Evolutionary conservation across 2,888 invertebrate species (phyloP).

Genomic region (Athetis lepigone): DNA sequence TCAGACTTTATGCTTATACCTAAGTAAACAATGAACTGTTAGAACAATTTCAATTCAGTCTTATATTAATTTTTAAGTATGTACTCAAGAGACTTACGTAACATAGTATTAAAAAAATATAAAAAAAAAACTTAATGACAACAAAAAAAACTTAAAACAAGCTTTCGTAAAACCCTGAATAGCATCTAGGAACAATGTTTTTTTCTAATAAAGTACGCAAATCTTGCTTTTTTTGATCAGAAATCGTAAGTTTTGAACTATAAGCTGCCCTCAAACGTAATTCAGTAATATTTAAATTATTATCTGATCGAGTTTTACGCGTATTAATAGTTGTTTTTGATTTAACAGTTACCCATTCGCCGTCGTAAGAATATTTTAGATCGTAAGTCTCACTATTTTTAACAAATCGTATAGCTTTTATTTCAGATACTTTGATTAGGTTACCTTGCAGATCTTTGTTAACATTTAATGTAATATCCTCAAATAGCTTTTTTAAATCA

Average conservation of each 20-base stretch:
- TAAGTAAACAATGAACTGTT: slow-evolving; percentile 11
- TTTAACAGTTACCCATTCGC: slow-evolving; percentile 7
- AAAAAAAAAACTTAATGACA: slow-evolving; percentile 16
- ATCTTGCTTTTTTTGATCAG: slow-evolving; percentile 14
- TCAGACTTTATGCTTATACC: slow-evolving; percentile 4
- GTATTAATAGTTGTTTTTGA: slow-evolving; percentile 6
- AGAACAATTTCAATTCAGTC: slow-evolving; percentile 8
- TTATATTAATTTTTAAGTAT: not conserved
- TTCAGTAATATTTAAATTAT: slow-evolving; percentile 16
- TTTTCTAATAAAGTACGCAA: slow-evolving; percentile 11
- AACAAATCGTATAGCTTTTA: too few species aligned
- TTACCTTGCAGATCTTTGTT: too few species aligned
- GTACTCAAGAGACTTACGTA: slow-evolving; percentile 6
- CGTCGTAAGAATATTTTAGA: not conserved
- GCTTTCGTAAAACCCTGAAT: slow-evolving; percentile 15
- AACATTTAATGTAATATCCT: too few species aligned
- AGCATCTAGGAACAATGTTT: slow-evolving; percentile 14
- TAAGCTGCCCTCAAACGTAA: slow-evolving; percentile 15
- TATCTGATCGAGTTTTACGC: slow-evolving; percentile 10
- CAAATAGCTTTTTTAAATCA: not conserved
- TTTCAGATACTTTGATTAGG: not conserved
- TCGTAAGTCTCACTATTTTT: slow-evolving; percentile 1
- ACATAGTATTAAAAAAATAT: slow-evolving; percentile 3
- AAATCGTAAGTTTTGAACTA: slow-evolving; percentile 12
- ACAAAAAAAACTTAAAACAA: slow-evolving; percentile 16